A percentile compares a stretch with the other conserved stretches of the same genome.
phyloP scores from a whole-genome alignment of 2,888 invertebrate genomes.

The Dugesia japonica region DNA sequence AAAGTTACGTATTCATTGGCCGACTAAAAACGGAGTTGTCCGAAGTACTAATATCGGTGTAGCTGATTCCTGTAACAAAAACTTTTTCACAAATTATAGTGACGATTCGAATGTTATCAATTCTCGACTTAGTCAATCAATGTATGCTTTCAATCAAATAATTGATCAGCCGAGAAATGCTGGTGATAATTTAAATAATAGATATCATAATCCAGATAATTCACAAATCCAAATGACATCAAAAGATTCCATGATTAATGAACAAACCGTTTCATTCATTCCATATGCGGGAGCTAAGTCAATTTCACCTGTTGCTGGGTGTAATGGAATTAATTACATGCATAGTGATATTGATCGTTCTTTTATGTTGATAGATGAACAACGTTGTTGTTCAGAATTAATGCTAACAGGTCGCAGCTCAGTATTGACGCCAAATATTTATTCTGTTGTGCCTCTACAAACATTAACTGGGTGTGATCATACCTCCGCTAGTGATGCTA shows the following conservation, averaged over 20 bases:
- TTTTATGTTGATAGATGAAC: constrained; percentile 1
- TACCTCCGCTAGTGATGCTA: constrained; percentile 6
- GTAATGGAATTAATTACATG: constrained; percentile 1
- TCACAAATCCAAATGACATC: neutral
- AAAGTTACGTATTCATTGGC: constrained; percentile 8
- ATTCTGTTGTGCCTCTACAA: constrained; percentile 10
- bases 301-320: neutral
- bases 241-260: constrained; percentile 10
- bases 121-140: neutral
- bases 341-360: neutral
- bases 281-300: neutral
- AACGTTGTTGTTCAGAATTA: constrained; percentile 8
- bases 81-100: constrained; percentile 20
- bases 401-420: neutral
- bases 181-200: neutral
- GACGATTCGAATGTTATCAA: neutral
- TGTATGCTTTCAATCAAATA: constrained; percentile 7
- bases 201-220: neutral
- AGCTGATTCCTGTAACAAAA: neutral
- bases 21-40: neutral
- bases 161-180: neutral
- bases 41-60: neutral
- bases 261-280: constrained; percentile 4
- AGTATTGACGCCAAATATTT: neutral
- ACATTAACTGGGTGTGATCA: neutral